Evolutionary conservation across 2,888 invertebrate species (phyloP), one percentile per base, ranked within the genome.

Genomic region (Troides oblongomaculatus): DNA sequence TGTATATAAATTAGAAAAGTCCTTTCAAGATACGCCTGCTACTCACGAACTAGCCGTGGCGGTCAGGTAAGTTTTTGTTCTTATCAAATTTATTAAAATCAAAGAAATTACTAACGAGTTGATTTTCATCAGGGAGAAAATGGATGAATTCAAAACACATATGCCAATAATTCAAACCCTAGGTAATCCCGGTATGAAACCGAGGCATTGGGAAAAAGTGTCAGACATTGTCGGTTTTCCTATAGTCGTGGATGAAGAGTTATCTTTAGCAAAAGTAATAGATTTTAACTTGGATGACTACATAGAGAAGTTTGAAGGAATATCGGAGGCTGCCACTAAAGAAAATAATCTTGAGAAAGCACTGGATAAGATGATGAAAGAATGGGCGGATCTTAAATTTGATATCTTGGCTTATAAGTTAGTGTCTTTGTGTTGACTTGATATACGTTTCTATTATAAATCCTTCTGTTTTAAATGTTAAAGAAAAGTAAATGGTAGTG

Each of bases 211-310:
- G 99, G 97, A 98, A 81, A 96, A 96, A 88, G 96, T 99, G 7
- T 98, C 98, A 0, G 98, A 99, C 80, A 97, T 98, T 72, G 97
- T 99, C 75, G 99, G 99, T 0, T 98, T 98, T 85, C 97, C 98
- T 0, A 96, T 99, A 59, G 94, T 95, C 72, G 96, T 98, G 0
- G 97, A 98, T 71, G 95, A 96, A 0, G 95, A 96, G 43, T 92
- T 97, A 74, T 97, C 97, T 0, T 90, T 99, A 50, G 96, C 84
- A 67, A 97, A 97, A 87, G 96, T 98, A 12, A 96, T 97, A 64
- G 98, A 98, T 82, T 97, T 97, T 84, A 97, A 97, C 63, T 91
- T 99, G 59, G 97, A 96, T 59, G 97, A 98, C 72, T 98, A 97
- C 82, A 95, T 97, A 43, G 93, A 96, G 0, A 97, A 97, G 86